phyloP scores from a whole-genome alignment of 2,797 vertebrate species.

The Lophius americanus region DNA sequence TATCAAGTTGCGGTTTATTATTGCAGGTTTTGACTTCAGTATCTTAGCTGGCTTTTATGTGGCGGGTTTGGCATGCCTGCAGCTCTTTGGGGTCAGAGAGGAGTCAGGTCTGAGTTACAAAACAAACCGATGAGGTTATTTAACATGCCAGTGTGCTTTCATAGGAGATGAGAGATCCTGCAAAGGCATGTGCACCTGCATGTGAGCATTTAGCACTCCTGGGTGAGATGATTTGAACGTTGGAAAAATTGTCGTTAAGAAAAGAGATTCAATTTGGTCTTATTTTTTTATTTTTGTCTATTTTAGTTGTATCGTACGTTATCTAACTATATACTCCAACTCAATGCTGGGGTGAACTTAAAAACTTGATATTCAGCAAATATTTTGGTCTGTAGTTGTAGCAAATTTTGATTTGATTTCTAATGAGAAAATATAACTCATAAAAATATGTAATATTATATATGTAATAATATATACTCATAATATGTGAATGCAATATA shows the following conservation, averaged over 20 bases:
- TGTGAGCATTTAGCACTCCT: neutral
- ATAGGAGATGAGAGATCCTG: neutral
- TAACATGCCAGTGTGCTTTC: conserved; percentile 36
- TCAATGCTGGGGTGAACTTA: neutral
- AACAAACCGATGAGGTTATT: conserved; percentile 17
- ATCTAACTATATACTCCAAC: neutral
- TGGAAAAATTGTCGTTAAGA: neutral
- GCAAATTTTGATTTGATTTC: neutral
- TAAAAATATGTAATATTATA: too few relatives aligned
- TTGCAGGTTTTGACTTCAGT: conserved; percentile 23
- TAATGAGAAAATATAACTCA: neutral
- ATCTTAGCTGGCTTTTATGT: conserved; percentile 28
- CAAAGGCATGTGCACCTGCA: conserved; percentile 5
- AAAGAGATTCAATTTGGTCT: neutral
- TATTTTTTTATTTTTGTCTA: too few relatives aligned
- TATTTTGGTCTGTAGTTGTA: neutral
- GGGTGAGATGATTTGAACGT: too few relatives aligned
- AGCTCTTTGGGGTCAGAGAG: conserved; percentile 41
- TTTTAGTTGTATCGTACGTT: neutral
- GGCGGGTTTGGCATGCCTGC: conserved; percentile 52
- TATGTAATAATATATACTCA: too few relatives aligned
- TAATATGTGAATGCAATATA: neutral
- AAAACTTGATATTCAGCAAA: neutral
- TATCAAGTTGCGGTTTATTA: conserved; percentile 42
- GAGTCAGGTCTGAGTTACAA: conserved; percentile 34